A percentile compares a stretch with the other conserved stretches of the same genome.
phyloP scores from a whole-genome alignment of 1,140 invertebrate genomes.

The Leptopilina clavipes region DNA sequence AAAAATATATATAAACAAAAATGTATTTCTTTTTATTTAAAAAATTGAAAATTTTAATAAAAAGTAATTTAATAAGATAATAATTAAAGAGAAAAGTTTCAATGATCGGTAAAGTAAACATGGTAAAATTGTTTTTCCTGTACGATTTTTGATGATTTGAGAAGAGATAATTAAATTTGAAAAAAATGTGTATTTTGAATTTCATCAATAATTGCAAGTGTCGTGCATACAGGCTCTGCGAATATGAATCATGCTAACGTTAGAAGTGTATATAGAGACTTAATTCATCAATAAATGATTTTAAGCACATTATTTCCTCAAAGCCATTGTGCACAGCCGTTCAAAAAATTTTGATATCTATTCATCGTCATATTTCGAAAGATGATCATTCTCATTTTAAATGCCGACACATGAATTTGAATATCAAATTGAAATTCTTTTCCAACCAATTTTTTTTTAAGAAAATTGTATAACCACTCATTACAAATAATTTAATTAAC shows the following conservation, averaged over 20 bases:
- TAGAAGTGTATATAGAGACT: slow-evolving; percentile 53
- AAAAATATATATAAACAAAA: no score
- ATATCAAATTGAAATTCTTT: slow-evolving; percentile 40
- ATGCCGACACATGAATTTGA: slow-evolving; percentile 40
- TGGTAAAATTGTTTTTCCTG: not conserved
- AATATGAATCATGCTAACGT: slow-evolving; percentile 66
- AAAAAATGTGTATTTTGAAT: slow-evolving; percentile 42
- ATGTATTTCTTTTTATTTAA: no score
- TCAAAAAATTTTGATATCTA: not conserved
- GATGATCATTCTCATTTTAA: slow-evolving; percentile 47
- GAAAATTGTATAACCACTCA: no score
- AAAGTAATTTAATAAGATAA: no score
- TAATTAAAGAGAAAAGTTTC: slow-evolving; percentile 3
- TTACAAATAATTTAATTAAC: no score
- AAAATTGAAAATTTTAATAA: no score
- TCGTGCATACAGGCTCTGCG: slow-evolving; percentile 68
- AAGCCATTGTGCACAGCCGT: slow-evolving; percentile 58
- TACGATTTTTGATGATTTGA: no score
- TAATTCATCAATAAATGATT: slow-evolving; percentile 39
- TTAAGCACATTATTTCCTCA: slow-evolving; percentile 60
- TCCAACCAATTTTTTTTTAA: no score
- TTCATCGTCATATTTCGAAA: slow-evolving; percentile 24
- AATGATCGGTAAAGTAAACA: not conserved
- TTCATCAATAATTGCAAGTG: slow-evolving; percentile 46
- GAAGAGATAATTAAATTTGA: not conserved